Evolutionary conservation across 1,140 invertebrate species (phyloP), one percentile per base, ranked within the genome.

Genomic region (Lethrus apterus): DNA sequence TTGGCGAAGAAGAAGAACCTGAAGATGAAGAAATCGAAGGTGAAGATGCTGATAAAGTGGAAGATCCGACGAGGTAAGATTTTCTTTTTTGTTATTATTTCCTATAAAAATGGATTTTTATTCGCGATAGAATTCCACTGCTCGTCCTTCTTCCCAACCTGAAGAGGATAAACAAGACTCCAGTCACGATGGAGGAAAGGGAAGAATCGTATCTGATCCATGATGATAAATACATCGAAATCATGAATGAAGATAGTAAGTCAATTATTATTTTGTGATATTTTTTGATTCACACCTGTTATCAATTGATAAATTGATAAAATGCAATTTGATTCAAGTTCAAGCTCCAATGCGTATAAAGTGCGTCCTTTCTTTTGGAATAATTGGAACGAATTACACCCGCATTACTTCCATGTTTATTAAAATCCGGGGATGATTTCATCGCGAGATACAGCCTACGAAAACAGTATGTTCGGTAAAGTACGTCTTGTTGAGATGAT

Each of bases 81-180:
- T 18, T 1, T 5, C 18, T 11, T n/a, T 10, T 35, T 45, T 21
- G 10, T 31, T n/a, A 21, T 34, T 34, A 4, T 14, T 45, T 34
- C 5, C 13, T 33, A 11, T 33, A 19, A n/a, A n/a, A n/a, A n/a
- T n/a, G n/a, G n/a, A n/a, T n/a, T n/a, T n/a, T n/a, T n/a, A n/a
- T n/a, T n/a, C n/a, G n/a, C n/a, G 8, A 68, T 9, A 62, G 72
- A 44, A 46, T 71, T 3, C 69, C 72, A 40, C 47, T 73, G 0
- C 38, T 75, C 18, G 70, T 71, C 3, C 19, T 68, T 3, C 44
- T 76, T 11, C 71, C 70, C 1, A 62, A 62, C 14, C 58, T 74
- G 8, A 70, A 71, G 49, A 64, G 72, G 38, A 56, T 76, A 8
- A 73, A 76, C 44, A 76, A 76, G 58, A 57, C 53, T 3, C 48